These are phyloP conservation scores for Canis aureus DNA, from an alignment of 2,113 vertebrate genomes.

Conservation along the genomic window DNA sequence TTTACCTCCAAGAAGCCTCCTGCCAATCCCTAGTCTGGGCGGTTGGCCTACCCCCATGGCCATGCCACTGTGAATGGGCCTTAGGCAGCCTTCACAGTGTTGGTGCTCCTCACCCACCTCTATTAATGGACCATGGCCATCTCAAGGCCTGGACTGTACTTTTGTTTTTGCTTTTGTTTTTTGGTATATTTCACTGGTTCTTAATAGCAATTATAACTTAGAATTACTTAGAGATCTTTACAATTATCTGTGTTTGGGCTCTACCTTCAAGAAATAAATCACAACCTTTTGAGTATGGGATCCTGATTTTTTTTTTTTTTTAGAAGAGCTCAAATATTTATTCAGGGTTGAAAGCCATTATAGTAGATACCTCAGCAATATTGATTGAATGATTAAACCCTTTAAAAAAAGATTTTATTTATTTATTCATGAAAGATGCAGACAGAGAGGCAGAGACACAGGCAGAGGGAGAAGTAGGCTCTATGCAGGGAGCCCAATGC, in stretches of 20 bases:
- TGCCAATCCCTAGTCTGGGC: rapidly evolving
- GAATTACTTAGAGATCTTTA: neutral
- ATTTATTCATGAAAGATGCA: too few species aligned
- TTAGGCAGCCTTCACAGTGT: too few species aligned
- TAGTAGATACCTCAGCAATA: neutral
- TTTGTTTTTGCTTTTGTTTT: neutral
- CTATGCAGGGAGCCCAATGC: rapidly evolving
- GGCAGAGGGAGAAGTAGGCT: too few species aligned
- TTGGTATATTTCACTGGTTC: neutral
- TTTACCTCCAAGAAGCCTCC: neutral
- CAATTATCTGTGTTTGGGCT: neutral
- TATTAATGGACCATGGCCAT: neutral
- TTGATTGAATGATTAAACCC: neutral
- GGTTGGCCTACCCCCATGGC: rapidly evolving
- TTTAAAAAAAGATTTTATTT: too few species aligned
- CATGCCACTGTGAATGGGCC: too few species aligned
- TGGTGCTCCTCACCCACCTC: rapidly evolving
- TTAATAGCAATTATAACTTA: neutral
- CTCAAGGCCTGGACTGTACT: neutral
- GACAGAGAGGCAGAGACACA: too few species aligned
- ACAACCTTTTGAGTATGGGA: neutral
- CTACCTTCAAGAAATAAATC: neutral
- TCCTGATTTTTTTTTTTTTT: neutral
- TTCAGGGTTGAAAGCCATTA: neutral
- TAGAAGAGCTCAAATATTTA: neutral